Conservation (phyloP, 53 echinoderm and acorn worm species). For the Antedon mediterranea region DNA sequence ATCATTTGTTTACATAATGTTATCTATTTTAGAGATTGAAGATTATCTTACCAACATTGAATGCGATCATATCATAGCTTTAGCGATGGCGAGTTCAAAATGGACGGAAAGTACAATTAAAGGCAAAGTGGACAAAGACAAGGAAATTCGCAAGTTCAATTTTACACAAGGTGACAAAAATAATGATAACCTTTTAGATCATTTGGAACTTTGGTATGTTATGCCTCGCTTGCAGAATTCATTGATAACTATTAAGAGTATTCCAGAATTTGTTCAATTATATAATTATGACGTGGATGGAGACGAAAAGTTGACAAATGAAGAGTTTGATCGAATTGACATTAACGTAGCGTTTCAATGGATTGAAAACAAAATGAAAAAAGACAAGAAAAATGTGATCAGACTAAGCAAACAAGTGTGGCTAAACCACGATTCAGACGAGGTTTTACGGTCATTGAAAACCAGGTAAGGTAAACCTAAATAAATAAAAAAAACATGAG, state of each 20-base stretch:
- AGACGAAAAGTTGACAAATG: too few relatives aligned
- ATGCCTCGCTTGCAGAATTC: too few relatives aligned
- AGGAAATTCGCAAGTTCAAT: background rate
- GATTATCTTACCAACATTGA: background rate
- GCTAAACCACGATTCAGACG: slow-evolving; percentile 56
- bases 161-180: background rate
- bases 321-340: too few relatives aligned
- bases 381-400: slow-evolving; percentile 11
- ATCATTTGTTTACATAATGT: too few relatives aligned
- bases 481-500: too few relatives aligned
- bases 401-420: slow-evolving; percentile 73
- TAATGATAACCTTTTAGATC: background rate
- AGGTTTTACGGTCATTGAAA: slow-evolving; percentile 27
- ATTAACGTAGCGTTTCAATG: too few relatives aligned
- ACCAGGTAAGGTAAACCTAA: slow-evolving; percentile 51
- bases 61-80: background rate
- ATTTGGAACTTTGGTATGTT: background rate
- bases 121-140: background rate
- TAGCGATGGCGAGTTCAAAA: background rate
- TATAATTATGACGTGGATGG: too few relatives aligned
- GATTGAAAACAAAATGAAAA: background rate
- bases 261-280: too few relatives aligned
- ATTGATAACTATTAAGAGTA: too few relatives aligned
- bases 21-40: background rate
- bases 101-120: background rate